Evolutionary conservation across 2,797 vertebrate genomes (phyloP).

Genomic region (Rhinella marina): DNA sequence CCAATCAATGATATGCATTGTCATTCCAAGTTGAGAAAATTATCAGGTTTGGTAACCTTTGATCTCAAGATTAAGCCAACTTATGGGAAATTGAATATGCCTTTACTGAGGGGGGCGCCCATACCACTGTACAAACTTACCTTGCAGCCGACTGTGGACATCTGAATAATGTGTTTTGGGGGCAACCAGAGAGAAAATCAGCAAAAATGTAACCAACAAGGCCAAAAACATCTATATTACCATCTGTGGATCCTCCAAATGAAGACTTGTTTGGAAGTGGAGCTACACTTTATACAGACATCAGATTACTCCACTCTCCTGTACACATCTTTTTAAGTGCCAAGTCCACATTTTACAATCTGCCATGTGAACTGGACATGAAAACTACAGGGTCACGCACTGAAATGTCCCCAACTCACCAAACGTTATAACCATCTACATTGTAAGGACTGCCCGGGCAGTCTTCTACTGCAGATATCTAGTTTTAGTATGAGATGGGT

Average conservation of each 20-base stretch:
- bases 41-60: too few species aligned
- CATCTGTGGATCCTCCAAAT: neutral
- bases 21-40: too few species aligned
- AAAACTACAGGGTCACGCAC: neutral
- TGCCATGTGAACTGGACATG: neutral
- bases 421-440: conserved; percentile 28
- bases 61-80: too few species aligned
- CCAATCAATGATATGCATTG: too few species aligned
- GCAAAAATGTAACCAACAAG: neutral
- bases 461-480: neutral
- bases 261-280: neutral
- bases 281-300: conserved; percentile 21
- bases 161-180: neutral
- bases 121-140: too few species aligned
- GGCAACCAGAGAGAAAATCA: neutral
- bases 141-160: neutral
- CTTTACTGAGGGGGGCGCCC: too few species aligned
- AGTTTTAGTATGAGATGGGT: neutral
- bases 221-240: neutral
- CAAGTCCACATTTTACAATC: neutral
- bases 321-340: conserved; percentile 2
- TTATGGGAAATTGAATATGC: too few species aligned
- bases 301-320: neutral
- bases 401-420: neutral
- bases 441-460: neutral